These are phyloP conservation scores for Pseudopodoces humilis DNA, from an alignment of 2,113 vertebrate species.

Conservation along the genomic window DNA sequence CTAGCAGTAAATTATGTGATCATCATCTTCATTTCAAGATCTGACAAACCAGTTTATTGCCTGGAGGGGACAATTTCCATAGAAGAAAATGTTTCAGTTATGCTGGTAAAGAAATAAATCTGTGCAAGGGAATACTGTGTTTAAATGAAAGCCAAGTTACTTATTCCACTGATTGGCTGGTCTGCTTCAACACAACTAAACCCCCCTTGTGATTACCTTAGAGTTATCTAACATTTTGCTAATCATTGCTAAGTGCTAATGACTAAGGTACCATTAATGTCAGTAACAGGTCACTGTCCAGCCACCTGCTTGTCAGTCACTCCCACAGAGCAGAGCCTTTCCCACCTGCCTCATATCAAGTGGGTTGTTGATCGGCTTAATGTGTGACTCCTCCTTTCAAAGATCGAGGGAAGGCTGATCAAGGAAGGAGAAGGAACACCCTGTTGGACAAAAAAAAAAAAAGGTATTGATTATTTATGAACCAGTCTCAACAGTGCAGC, in stretches of 20 bases:
- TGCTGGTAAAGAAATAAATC: background rate
- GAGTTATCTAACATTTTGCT: conserved; percentile 69
- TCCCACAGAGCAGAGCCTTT: background rate
- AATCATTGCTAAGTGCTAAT: conserved; percentile 70
- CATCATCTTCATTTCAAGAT: conserved; percentile 2
- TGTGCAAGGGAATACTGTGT: conserved; percentile 38
- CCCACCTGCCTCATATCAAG: conserved; percentile 79
- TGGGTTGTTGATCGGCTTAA: conserved; percentile 94
- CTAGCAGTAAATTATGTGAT: background rate
- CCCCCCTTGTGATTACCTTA: conserved; percentile 41
- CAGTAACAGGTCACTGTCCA: conserved; percentile 49
- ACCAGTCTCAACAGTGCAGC: background rate
- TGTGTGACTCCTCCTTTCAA: conserved; percentile 92
- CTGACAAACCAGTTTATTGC: conserved; percentile 25
- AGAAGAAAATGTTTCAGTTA: conserved; percentile 13
- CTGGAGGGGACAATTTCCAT: background rate
- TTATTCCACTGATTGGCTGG: conserved; percentile 11
- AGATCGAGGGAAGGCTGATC: conserved; percentile 86
- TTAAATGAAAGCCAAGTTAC: conserved; percentile 26
- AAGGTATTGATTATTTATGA: background rate
- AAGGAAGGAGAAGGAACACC: conserved; percentile 88
- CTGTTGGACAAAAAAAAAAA: conserved; percentile 63
- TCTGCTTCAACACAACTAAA: background rate
- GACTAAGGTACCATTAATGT: conserved; percentile 70
- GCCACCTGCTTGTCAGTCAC: conserved; percentile 43